Base-by-base conservation (phyloP, 2,888 invertebrate species). In the Pristionchus maxplancki region DNA sequence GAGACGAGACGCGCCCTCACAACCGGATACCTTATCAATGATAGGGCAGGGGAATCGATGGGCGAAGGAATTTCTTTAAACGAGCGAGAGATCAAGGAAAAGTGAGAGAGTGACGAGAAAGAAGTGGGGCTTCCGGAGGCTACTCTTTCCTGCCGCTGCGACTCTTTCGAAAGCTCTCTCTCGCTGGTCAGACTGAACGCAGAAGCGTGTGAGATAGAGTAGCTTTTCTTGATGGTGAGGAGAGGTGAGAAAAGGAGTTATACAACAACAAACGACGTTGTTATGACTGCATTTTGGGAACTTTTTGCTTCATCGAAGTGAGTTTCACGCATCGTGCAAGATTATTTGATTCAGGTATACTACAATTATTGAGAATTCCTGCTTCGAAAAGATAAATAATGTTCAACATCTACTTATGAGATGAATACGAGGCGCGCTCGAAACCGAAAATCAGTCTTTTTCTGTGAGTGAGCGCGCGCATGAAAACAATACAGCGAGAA, bases 1-100 rank as follows among this genome's bases (percentile, higher is more conserved):
- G 81, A 81, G 37, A n/a, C n/a, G n/a, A n/a, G n/a, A 1, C 20
- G 20, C 15, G 71, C 20, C 20, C 20, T 37, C 34, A 31, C 34
- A 78, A 78, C 78, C 78, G 78, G 78, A 78, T 48, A 74, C 44
- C 78, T 34, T 78, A 78, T 78, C 82, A 20, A 34, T 53, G 53
- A 83, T 50, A 53, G 82, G 50, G 81, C 48, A 81, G 28, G 34
- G 13, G 53, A 53, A 50, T 40, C 20, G 53, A 83, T 24, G 53
- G 28, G 13, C n/a, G 44, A 44, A 44, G 44, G 34, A 83, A 24
- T 53, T 34, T 31, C 24, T n/a, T n/a, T n/a, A 9, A 50, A 24
- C 2, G 34, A 20, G 31, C 28, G 82, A 44, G 82, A 44, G 53
- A 50, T 34, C 34, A n/a, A 24, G 82, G 11, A 53, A 83, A 31